These are phyloP conservation scores for Sciurus carolinensis DNA, from an alignment of 2,797 vertebrate genomes.

Conservation along the genomic window DNA sequence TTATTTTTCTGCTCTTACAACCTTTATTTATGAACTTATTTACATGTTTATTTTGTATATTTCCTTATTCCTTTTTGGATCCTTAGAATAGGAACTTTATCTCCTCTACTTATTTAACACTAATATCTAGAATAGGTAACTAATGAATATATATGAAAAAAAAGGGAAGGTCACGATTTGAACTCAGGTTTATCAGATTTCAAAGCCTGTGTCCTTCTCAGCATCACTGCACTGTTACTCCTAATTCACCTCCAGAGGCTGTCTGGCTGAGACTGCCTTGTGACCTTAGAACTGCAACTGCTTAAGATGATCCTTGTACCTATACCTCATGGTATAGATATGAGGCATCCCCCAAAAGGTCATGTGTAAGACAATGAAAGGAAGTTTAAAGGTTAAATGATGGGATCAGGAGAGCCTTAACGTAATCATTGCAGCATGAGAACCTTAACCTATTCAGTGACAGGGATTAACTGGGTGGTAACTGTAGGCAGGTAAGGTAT, in stretches of 20 bases:
- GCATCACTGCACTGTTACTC: not conserved
- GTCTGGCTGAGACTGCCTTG: not conserved
- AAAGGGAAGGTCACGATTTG: not conserved
- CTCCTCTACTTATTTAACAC: not conserved
- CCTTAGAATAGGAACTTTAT: not conserved
- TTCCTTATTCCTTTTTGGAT: not conserved
- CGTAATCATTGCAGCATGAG: too few relatives aligned
- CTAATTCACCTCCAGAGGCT: not conserved
- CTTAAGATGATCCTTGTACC: not conserved
- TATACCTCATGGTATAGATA: too few relatives aligned
- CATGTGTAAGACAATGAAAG: too few relatives aligned
- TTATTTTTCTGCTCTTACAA: not conserved
- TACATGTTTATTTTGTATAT: not conserved
- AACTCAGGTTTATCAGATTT: conserved; percentile 55
- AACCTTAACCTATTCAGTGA: too few relatives aligned
- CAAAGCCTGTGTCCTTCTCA: not conserved
- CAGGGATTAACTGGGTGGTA: too few relatives aligned
- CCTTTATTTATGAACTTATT: conserved; percentile 11
- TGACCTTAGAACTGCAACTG: not conserved
- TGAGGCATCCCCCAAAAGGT: too few relatives aligned
- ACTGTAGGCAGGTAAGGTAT: too few relatives aligned
- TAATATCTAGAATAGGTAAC: not conserved
- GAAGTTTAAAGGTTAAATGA: too few relatives aligned
- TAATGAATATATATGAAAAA: not conserved
- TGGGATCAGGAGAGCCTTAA: too few relatives aligned